Conservation (phyloP, 2,113 vertebrate species). For the Protomyctophum bolini region DNA sequence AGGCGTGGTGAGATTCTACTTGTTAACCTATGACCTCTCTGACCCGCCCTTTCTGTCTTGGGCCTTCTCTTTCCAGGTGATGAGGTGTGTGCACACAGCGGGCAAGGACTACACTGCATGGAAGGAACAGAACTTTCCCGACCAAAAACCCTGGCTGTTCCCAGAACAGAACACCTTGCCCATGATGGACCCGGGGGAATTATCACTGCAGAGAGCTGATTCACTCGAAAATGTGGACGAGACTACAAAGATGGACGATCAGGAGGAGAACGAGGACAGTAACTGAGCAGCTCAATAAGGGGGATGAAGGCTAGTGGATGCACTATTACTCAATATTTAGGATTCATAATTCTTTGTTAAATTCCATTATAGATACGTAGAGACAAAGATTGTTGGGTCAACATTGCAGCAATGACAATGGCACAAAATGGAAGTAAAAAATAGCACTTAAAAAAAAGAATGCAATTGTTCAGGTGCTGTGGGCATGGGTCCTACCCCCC, state of each 20-base stretch:
- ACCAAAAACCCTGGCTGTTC: conserved; percentile 79
- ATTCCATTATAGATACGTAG: too few relatives aligned
- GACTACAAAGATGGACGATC: conserved; percentile 56
- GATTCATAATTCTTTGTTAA: too few relatives aligned
- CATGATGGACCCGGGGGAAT: conserved; percentile 73
- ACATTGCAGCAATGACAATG: too few relatives aligned
- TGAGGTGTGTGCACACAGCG: conserved; percentile 78
- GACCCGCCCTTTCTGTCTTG: conserved; percentile 4
- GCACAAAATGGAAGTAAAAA: too few relatives aligned
- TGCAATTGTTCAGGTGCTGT: too few relatives aligned
- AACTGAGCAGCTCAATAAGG: conserved; percentile 36
- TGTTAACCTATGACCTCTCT: conserved; percentile 7
- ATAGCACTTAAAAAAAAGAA: too few relatives aligned
- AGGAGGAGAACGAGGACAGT: conserved; percentile 71
- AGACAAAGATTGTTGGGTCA: too few relatives aligned
- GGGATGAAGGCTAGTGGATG: conserved; percentile 1
- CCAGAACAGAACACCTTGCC: conserved; percentile 79
- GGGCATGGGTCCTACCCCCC: too few relatives aligned
- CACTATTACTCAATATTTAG: too few relatives aligned
- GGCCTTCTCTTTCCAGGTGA: conserved; percentile 64
- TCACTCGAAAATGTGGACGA: conserved; percentile 83
- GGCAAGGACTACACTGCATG: conserved; percentile 75
- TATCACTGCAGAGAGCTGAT: conserved; percentile 78
- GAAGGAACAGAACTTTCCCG: conserved; percentile 74
- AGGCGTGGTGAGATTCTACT: conserved; percentile 27